Evolutionary conservation across 2,888 invertebrate species (phyloP).

Genomic region (Mimumesa dahlbomi): DNA sequence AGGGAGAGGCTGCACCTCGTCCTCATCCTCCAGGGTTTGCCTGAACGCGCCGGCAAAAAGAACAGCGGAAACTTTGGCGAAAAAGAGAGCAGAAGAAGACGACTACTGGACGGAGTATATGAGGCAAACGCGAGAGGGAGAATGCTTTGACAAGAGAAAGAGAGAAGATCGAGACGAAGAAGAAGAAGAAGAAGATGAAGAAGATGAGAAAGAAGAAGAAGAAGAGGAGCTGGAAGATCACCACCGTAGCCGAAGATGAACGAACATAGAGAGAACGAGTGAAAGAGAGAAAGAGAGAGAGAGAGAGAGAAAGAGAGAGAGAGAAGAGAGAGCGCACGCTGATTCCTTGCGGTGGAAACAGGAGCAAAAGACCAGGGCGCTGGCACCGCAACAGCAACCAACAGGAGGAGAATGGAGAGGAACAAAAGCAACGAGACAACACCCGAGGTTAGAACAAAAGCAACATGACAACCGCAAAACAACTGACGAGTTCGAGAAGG

Average conservation of each 20-base stretch:
- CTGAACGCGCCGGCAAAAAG: constrained; percentile 65
- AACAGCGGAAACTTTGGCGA: constrained; percentile 42
- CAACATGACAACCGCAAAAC: constrained; percentile 69
- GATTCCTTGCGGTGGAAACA: constrained; percentile 66
- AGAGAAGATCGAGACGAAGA: constrained; percentile 25
- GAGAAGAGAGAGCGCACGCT: constrained; percentile 31
- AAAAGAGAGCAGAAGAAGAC: constrained; percentile 63
- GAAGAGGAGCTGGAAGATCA: constrained; percentile 20
- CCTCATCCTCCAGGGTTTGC: constrained; percentile 49
- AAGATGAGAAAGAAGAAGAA: constrained; percentile 15
- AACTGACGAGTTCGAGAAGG: constrained; percentile 71
- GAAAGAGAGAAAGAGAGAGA: constrained; percentile 11
- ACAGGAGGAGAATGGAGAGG: constrained; percentile 7
- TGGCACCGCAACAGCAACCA: constrained; percentile 52
- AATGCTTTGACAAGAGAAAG: too few relatives aligned
- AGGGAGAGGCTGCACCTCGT: too few relatives aligned
- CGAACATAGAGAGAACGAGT: background rate
- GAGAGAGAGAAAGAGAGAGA: background rate
- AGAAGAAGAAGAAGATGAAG: constrained; percentile 21
- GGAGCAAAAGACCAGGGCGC: constrained; percentile 69
- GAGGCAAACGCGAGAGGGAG: constrained; percentile 42
- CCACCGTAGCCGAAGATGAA: background rate
- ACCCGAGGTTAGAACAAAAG: constrained; percentile 64
- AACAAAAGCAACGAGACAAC: constrained; percentile 64
- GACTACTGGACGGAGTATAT: constrained; percentile 61